Conservation (phyloP, 2,797 vertebrate genomes). For the Thalassophryne amazonica region DNA sequence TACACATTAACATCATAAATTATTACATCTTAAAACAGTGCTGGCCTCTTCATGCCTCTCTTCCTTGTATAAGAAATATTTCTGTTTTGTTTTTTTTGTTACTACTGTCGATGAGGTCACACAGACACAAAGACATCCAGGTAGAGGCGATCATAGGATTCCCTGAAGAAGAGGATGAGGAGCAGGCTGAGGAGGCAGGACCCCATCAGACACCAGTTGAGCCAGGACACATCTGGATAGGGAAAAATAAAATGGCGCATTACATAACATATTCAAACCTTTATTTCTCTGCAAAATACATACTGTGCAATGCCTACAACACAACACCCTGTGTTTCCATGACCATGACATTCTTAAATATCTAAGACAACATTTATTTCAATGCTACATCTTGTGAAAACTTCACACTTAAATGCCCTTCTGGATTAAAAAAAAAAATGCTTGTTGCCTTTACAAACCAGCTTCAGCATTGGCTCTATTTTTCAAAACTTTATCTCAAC, state of each 20-base stretch:
- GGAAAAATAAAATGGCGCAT: neutral
- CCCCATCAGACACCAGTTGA: conserved; percentile 97
- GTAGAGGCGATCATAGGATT: conserved; percentile 97
- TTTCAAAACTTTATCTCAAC: too few species aligned
- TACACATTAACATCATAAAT: conserved; percentile 36
- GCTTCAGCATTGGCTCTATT: too few species aligned
- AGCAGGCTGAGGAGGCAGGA: conserved; percentile 94
- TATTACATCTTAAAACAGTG: neutral
- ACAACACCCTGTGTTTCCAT: too few species aligned
- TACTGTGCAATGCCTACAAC: too few species aligned
- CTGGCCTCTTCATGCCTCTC: conserved; percentile 25
- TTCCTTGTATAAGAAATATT: conserved; percentile 64
- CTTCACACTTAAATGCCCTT: too few species aligned
- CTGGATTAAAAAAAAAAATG: too few species aligned
- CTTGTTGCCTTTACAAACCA: too few species aligned
- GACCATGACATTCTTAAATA: too few species aligned
- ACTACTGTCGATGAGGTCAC: conserved; percentile 51
- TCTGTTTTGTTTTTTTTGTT: neutral
- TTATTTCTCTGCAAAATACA: too few species aligned
- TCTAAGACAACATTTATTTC: too few species aligned
- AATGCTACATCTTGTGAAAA: too few species aligned
- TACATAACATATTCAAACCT: too few species aligned
- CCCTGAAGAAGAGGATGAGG: conserved; percentile 93
- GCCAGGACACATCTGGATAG: conserved; percentile 90
- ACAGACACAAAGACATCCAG: conserved; percentile 95